These are phyloP conservation scores for Lampropteryx suffumata DNA, from an alignment of 2,888 invertebrate species.

Conservation along the genomic window DNA sequence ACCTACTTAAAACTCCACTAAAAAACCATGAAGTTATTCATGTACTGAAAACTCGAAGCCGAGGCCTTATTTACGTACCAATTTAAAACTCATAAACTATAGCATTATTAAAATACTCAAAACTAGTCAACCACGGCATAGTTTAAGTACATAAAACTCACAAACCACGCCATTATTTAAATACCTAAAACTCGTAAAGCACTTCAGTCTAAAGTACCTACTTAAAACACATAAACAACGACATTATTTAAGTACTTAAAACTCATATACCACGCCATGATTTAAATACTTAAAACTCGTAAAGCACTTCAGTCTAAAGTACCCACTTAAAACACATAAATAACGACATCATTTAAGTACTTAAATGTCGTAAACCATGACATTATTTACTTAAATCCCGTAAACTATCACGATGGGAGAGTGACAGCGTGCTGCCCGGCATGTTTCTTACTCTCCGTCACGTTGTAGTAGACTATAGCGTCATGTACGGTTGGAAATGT, in stretches of 20 bases:
- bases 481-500: slow-evolving; percentile 88
- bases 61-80: no score
- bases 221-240: slow-evolving; percentile 1
- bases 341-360: background rate
- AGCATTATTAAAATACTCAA: background rate
- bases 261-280: no score
- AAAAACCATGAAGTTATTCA: no score
- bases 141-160: no score
- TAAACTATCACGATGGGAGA: slow-evolving; percentile 40
- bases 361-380: background rate
- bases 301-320: no score
- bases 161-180: no score
- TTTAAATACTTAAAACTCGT: no score
- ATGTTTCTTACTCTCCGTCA: slow-evolving; percentile 47
- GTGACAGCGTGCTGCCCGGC: slow-evolving; percentile 44
- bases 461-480: slow-evolving; percentile 81
- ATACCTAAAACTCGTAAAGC: no score
- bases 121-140: background rate
- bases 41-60: no score
- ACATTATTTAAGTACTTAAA: no score
- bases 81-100: background rate
- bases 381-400: slow-evolving; percentile 1
- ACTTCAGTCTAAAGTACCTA: no score
- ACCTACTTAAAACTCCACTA: no score
- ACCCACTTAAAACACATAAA: slow-evolving; percentile 5